phyloP scores from a whole-genome alignment of 30 jellyfish, hydroid and myxozoan genomes.

The Nemopilema nomurai region DNA sequence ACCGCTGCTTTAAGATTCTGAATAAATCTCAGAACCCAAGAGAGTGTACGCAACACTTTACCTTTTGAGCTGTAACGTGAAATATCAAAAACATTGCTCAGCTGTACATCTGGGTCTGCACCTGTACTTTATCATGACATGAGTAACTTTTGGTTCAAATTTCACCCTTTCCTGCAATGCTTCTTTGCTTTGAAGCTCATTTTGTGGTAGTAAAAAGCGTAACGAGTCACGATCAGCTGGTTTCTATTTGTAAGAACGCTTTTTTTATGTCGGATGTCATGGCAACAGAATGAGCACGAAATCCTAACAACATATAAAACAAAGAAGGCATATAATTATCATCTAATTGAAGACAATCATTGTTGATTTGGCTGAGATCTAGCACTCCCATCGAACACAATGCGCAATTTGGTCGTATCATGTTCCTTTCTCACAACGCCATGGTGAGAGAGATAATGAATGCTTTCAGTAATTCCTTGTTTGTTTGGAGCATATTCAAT shows the following conservation, averaged over 20 bases:
- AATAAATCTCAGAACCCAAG: conserved; percentile 45
- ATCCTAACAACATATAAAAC: conserved; percentile 48
- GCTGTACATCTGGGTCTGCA: background rate
- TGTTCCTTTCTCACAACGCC: conserved; percentile 52
- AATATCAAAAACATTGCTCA: background rate
- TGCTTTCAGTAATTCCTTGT: background rate
- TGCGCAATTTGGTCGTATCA: conserved; percentile 42
- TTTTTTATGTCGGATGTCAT: conserved; percentile 51
- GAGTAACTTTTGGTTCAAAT: conserved; percentile 22
- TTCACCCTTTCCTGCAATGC: conserved; percentile 43
- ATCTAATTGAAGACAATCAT: conserved; percentile 47
- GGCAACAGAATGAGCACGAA: conserved; percentile 45
- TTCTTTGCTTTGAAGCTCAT: conserved; percentile 14
- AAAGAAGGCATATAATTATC: conserved; percentile 39
- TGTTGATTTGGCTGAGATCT: conserved; percentile 7
- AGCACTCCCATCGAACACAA: conserved; percentile 60
- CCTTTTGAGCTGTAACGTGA: conserved; percentile 25
- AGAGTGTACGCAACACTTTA: conserved; percentile 17
- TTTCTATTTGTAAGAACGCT: conserved; percentile 49
- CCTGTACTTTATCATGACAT: conserved; percentile 22
- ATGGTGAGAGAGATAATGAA: conserved; percentile 54
- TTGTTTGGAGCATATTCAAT: conserved; percentile 36
- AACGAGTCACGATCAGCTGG: conserved; percentile 1
- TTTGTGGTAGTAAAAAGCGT: background rate
- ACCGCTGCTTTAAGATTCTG: conserved; percentile 34